Evolutionary conservation across 1,140 invertebrate genomes (phyloP), one percentile per base, ranked within the genome.

Genomic region (Drosophila bipectinata): DNA sequence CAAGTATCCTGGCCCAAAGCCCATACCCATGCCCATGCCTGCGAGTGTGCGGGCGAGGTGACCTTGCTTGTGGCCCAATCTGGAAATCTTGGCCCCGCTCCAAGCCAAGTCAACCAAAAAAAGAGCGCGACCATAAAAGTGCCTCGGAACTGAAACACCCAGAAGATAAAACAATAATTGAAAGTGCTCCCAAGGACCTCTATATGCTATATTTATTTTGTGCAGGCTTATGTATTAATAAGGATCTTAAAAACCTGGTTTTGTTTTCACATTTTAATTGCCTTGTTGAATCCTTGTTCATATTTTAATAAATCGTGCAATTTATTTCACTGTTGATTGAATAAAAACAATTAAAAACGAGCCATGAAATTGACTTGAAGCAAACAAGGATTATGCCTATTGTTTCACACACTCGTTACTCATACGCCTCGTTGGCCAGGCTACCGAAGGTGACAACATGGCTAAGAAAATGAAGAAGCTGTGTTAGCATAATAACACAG

Each of bases 101-200:
- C 68, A 72, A 71, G 54, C 52, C 66, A 53, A 72, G 68, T 60
- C 48, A 71, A 59, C 55, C 47, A 44, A 72, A 72, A 39, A 48
- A 39, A 48, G 39, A 60, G 30, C 48, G 67, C 47, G 54, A 32
- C 63, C 49, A 69, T 69, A 69, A 68, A 68, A 69, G 66, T 68
- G 66, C 32, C 64, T 49, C 18, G 51, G 63, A 41, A 69, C 48
- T 57, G 32, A 37, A 48, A 69, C 24, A 58, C 30, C 67, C 30
- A 39, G 30, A 37, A 71, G 68, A 72, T 72, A 72, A 72, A 59
- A 60, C 67, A 60, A 72, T 72, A 72, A 72, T 59, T 53, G 63
- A 39, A 32, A 69, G 32, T 56, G 41, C 49, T 10, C 48, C 41
- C 15, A 18, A 18, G 41, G 15, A 18, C 14, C 14, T 37, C 34